Conservation (phyloP, 2,888 invertebrate genomes). For the Hypolimnas misippus region DNA sequence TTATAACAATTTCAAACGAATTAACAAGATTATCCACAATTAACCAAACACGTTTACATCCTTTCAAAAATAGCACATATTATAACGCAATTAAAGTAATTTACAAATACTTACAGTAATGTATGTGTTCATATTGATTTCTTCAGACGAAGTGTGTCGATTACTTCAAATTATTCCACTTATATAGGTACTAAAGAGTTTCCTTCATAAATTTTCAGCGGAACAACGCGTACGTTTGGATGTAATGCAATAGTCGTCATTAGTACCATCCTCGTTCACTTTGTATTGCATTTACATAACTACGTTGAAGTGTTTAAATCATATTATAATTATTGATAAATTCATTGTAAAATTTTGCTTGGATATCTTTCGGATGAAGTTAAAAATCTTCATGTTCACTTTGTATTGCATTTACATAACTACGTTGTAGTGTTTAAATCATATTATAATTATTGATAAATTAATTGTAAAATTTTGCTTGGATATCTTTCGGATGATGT, state of each 20-base stretch:
- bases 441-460: background rate
- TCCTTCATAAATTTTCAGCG: slow-evolving; percentile 38
- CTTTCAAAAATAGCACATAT: slow-evolving; percentile 19
- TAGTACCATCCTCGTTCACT: slow-evolving; percentile 11
- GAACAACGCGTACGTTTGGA: background rate
- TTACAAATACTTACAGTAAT: slow-evolving; percentile 72
- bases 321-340: background rate
- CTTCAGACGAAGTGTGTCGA: slow-evolving; percentile 67
- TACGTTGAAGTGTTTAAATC: background rate
- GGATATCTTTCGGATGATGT: background rate
- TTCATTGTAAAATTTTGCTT: background rate
- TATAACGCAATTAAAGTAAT: slow-evolving; percentile 25
- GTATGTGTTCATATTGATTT: slow-evolving; percentile 70
- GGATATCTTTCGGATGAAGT: background rate
- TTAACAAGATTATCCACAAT: background rate
- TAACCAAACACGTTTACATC: background rate
- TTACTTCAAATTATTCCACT: slow-evolving; percentile 23
- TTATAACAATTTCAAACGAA: too few relatives aligned
- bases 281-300: slow-evolving; percentile 16
- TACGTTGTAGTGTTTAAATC: background rate
- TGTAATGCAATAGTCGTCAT: slow-evolving; percentile 16
- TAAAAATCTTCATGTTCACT: too few relatives aligned
- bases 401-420: slow-evolving; percentile 16
- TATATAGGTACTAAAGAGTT: slow-evolving; percentile 45
- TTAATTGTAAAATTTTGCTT: background rate